Conservation (phyloP, 2,888 invertebrate species). For the Biston stratarius region DNA sequence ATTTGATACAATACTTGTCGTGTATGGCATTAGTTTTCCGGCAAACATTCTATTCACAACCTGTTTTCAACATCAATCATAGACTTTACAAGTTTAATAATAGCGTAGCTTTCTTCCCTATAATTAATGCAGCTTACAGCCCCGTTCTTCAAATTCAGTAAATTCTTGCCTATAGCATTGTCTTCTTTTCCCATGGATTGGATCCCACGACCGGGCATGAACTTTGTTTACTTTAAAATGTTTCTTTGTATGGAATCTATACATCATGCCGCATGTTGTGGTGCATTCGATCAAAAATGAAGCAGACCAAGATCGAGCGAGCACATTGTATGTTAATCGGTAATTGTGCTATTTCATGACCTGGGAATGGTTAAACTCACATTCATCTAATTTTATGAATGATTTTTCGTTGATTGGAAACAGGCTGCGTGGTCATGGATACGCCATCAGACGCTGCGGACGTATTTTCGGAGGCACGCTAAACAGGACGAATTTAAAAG, state of each 20-base stretch:
- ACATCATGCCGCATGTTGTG: background rate
- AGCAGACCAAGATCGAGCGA: conserved; percentile 30
- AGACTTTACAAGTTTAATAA: conserved; percentile 12
- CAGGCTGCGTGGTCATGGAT: background rate
- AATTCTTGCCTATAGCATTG: conserved; percentile 30
- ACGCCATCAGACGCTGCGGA: too few species aligned
- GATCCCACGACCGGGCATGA: conserved; percentile 37
- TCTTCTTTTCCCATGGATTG: conserved; percentile 38
- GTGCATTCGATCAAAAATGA: conserved; percentile 14
- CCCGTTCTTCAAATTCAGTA: conserved; percentile 34
- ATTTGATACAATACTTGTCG: background rate
- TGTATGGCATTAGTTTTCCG: background rate
- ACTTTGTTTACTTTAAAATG: conserved; percentile 28
- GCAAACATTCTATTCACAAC: background rate
- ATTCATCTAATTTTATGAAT: background rate
- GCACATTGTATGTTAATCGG: conserved; percentile 27
- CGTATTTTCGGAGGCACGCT: too few species aligned
- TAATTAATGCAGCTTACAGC: conserved; percentile 26
- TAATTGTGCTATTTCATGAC: conserved; percentile 18
- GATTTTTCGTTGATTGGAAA: background rate
- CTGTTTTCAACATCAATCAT: background rate
- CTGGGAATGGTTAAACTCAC: background rate
- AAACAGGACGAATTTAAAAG: too few species aligned
- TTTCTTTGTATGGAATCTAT: conserved; percentile 12
- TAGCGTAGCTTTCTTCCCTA: conserved; percentile 24